Conservation (phyloP, 2,888 invertebrate species). For the Fabriciana adippe region DNA sequence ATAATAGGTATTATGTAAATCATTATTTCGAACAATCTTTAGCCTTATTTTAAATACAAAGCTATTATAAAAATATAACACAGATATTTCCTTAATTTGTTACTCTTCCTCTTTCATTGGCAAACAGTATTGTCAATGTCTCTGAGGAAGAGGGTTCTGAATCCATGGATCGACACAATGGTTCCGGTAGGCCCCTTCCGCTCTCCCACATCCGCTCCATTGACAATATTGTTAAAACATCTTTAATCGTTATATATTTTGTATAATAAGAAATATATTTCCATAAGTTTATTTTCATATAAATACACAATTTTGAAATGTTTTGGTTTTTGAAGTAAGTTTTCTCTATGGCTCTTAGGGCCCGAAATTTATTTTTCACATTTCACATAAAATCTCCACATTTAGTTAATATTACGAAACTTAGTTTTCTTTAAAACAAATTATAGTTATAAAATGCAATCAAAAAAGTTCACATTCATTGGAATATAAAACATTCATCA, state of each 20-base stretch:
- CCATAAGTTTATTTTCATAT: too few relatives aligned
- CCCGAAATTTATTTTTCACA: too few relatives aligned
- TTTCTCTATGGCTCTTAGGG: too few relatives aligned
- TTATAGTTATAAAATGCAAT: too few relatives aligned
- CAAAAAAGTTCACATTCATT: too few relatives aligned
- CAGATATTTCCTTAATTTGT: conserved; percentile 1
- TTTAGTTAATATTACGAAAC: too few relatives aligned
- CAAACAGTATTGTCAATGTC: conserved; percentile 11
- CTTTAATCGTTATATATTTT: not conserved
- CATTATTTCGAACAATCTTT: not conserved
- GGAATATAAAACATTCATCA: too few relatives aligned
- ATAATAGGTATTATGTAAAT: not conserved
- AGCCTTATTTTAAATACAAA: not conserved
- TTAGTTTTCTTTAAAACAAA: too few relatives aligned
- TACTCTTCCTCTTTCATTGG: conserved; percentile 8
- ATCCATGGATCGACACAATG: conserved; percentile 18
- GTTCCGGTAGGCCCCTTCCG: conserved; percentile 20
- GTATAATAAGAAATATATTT: not conserved
- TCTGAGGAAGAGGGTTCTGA: conserved; percentile 5
- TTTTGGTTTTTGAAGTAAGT: too few relatives aligned
- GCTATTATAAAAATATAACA: conserved; percentile 1
- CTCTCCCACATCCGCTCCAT: conserved; percentile 9
- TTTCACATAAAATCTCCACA: too few relatives aligned
- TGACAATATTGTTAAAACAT: conserved; percentile 11
- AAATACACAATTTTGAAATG: too few relatives aligned